These are phyloP conservation scores for Poeciliopsis presidionis DNA, from an alignment of 2,797 vertebrate genomes.

Conservation along the genomic window DNA sequence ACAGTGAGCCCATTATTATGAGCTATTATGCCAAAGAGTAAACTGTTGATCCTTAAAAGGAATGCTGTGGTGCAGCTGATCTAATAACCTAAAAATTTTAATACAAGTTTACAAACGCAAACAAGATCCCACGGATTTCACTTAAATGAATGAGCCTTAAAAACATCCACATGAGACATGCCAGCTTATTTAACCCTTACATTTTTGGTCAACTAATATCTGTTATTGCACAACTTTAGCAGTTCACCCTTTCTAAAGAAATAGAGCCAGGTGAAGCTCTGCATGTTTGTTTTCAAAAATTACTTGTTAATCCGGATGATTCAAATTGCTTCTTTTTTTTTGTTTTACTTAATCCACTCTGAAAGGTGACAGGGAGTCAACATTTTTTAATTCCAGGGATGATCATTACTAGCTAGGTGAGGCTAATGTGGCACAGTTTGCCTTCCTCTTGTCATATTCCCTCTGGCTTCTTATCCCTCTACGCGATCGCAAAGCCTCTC, in stretches of 20 bases:
- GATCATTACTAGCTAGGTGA: conserved; percentile 55
- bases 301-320: conserved; percentile 63
- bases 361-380: conserved; percentile 67
- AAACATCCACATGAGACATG: conserved; percentile 12
- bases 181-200: conserved; percentile 42
- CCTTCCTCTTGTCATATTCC: conserved; percentile 39
- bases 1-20: not conserved
- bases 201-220: conserved; percentile 17
- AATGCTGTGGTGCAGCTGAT: not conserved
- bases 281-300: conserved; percentile 56
- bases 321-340: conserved; percentile 57
- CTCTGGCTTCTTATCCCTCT: conserved; percentile 52
- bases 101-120: not conserved
- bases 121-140: not conserved
- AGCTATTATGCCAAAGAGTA: not conserved
- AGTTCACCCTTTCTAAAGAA: conserved; percentile 25
- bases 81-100: not conserved
- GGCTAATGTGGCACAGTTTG: conserved; percentile 49
- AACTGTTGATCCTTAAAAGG: not conserved
- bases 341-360: conserved; percentile 66
- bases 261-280: conserved; percentile 32
- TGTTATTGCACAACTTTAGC: conserved; percentile 38
- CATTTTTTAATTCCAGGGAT: conserved; percentile 52
- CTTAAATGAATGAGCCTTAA: not conserved
- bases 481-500: conserved; percentile 63